Evolutionary conservation across 1,140 invertebrate species (phyloP).

Genomic region (Xylocopa sonorina): DNA sequence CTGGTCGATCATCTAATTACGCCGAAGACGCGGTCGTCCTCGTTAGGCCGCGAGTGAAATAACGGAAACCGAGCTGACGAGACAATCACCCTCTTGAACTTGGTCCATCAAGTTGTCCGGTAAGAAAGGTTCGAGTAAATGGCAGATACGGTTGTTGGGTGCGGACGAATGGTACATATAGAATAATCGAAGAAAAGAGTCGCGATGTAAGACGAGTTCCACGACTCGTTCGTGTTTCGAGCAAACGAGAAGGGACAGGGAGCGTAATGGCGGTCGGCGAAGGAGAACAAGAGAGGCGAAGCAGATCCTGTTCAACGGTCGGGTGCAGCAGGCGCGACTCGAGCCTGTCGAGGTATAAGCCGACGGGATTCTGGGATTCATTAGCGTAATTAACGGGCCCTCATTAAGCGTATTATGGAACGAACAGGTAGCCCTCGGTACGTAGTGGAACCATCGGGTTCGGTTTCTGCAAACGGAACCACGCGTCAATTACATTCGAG

Average conservation of each 20-base stretch:
- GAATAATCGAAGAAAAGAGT: slow-evolving; percentile 10
- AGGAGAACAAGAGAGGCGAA: slow-evolving; percentile 1
- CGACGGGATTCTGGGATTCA: slow-evolving; percentile 70
- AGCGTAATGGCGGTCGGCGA: slow-evolving; percentile 12
- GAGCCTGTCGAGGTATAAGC: slow-evolving; percentile 49
- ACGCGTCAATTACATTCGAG: slow-evolving; percentile 66
- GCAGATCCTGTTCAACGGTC: slow-evolving; percentile 10
- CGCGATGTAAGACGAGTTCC: not conserved
- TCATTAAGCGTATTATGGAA: slow-evolving; percentile 70
- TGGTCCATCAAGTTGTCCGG: not conserved
- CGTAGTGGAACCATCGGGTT: slow-evolving; percentile 33
- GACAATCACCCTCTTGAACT: slow-evolving; percentile 1
- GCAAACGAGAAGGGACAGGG: not conserved
- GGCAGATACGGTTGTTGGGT: not conserved
- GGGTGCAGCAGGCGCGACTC: slow-evolving; percentile 25
- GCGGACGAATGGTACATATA: not conserved
- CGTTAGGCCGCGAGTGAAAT: slow-evolving; percentile 12
- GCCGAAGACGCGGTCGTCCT: not conserved
- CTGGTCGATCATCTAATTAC: slow-evolving; percentile 34
- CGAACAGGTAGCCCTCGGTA: slow-evolving; percentile 44
- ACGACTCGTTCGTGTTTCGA: not conserved
- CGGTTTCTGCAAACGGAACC: slow-evolving; percentile 61
- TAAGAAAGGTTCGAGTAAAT: not conserved
- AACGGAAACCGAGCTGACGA: not conserved
- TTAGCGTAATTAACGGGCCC: slow-evolving; percentile 72